Evolutionary conservation across 2,797 vertebrate genomes (phyloP).

Genomic region (Hoplostethus atlanticus): DNA sequence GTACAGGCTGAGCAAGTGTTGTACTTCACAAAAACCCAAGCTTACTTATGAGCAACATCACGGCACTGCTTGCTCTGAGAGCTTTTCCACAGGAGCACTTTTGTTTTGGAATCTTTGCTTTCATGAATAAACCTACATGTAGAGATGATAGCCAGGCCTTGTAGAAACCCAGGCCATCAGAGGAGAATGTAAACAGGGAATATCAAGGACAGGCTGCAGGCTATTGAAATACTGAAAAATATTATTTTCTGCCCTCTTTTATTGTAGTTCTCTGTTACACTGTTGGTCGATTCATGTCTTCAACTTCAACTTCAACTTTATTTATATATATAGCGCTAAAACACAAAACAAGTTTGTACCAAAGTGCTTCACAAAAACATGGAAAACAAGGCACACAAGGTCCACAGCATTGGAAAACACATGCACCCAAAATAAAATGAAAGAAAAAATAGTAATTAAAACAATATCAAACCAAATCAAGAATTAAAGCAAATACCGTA

Average conservation of each 20-base stretch:
- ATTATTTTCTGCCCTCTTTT: neutral
- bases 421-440: too few species aligned
- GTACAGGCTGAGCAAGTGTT: neutral
- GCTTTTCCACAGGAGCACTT: conserved; percentile 53
- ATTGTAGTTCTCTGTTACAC: neutral
- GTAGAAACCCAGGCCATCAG: conserved; percentile 23
- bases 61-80: conserved; percentile 42
- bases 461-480: too few species aligned
- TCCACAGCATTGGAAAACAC: too few species aligned
- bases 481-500: too few species aligned
- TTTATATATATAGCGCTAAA: too few species aligned
- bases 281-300: neutral
- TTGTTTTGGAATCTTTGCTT: conserved; percentile 51
- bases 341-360: too few species aligned
- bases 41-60: conserved; percentile 18
- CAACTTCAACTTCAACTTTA: too few species aligned
- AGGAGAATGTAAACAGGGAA: conserved; percentile 57
- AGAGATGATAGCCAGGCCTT: conserved; percentile 57
- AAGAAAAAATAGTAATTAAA: too few species aligned
- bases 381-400: too few species aligned
- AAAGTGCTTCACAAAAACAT: too few species aligned
- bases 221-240: conserved; percentile 13
- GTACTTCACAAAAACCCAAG: conserved; percentile 6
- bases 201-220: neutral
- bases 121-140: conserved; percentile 52